Percentiles rank a stretch among this genome's conserved stretches.
phyloP scores from a whole-genome alignment of 2,888 invertebrate species.

The Drosophila yooni region DNA sequence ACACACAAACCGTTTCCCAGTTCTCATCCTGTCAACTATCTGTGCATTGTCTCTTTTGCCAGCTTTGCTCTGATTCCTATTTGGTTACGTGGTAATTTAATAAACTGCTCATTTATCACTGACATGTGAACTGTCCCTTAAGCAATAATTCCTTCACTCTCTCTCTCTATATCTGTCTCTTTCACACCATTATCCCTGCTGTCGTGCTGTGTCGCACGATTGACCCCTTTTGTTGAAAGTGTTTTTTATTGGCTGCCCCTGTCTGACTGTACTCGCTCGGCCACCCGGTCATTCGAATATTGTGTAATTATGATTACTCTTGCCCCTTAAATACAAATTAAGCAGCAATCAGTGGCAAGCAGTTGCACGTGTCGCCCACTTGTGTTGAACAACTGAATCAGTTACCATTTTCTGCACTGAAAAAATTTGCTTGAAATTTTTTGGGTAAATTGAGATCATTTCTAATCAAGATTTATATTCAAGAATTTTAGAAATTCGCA shows the following conservation, averaged over 20 bases:
- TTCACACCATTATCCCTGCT: background rate
- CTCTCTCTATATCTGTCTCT: background rate
- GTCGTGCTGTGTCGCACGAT: slow-evolving; percentile 12
- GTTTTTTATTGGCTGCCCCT: slow-evolving; percentile 4
- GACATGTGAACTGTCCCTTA: slow-evolving; percentile 56
- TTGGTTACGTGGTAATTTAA: slow-evolving; percentile 71
- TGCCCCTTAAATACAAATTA: slow-evolving; percentile 29
- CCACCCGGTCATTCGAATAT: slow-evolving; percentile 19
- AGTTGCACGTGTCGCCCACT: slow-evolving; percentile 18
- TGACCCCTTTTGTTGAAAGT: slow-evolving; percentile 15
- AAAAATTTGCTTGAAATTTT: background rate
- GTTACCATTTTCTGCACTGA: background rate
- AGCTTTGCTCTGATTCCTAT: slow-evolving; percentile 61
- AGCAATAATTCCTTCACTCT: background rate
- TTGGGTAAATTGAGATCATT: background rate
- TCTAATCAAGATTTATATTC: background rate
- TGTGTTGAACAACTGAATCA: slow-evolving; percentile 4
- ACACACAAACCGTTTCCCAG: background rate
- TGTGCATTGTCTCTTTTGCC: slow-evolving; percentile 28
- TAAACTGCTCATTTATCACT: slow-evolving; percentile 74
- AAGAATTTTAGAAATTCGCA: background rate
- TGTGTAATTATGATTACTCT: slow-evolving; percentile 60
- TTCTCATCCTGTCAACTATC: slow-evolving; percentile 6
- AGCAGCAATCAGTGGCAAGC: slow-evolving; percentile 21
- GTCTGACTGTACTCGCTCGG: slow-evolving; percentile 14